Conservation (phyloP, 2,888 invertebrate species). For the Eilema sororculum region DNA sequence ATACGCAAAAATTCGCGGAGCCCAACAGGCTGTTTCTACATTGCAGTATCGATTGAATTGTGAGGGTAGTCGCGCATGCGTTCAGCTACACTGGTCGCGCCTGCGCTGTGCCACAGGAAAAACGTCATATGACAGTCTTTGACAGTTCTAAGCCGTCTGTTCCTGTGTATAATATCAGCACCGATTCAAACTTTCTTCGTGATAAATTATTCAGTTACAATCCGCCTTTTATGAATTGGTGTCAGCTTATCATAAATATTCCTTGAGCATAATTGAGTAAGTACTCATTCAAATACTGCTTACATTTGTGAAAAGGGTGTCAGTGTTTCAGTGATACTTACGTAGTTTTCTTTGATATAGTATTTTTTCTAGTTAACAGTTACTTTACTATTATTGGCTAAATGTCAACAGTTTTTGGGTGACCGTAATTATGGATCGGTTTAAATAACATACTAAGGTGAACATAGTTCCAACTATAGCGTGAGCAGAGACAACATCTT, state of each 20-base stretch:
- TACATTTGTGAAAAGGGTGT: no score
- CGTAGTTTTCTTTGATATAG: no score
- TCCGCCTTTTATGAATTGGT: constrained; percentile 18
- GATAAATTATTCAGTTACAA: no score
- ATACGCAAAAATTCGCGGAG: constrained; percentile 66
- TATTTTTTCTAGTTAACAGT: no score
- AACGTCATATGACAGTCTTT: constrained; percentile 80
- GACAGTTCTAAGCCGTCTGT: constrained; percentile 56
- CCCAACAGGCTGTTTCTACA: constrained; percentile 82
- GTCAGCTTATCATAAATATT: neutral
- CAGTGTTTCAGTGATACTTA: no score
- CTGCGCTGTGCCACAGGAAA: constrained; percentile 61
- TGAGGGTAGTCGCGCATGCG: constrained; percentile 72
- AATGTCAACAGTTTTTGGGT: no score
- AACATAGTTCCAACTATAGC: no score
- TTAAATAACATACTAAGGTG: no score
- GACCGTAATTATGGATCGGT: no score
- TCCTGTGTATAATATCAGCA: constrained; percentile 51
- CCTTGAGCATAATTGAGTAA: neutral
- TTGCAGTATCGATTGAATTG: constrained; percentile 79
- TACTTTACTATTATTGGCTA: no score
- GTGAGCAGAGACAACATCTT: no score
- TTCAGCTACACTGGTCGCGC: constrained; percentile 44
- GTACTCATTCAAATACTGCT: no score
- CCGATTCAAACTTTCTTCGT: constrained; percentile 19